Evolutionary conservation across 2,888 invertebrate genomes (phyloP), one percentile per base, ranked within the genome.

Genomic region (Pasiphila rectangulata): DNA sequence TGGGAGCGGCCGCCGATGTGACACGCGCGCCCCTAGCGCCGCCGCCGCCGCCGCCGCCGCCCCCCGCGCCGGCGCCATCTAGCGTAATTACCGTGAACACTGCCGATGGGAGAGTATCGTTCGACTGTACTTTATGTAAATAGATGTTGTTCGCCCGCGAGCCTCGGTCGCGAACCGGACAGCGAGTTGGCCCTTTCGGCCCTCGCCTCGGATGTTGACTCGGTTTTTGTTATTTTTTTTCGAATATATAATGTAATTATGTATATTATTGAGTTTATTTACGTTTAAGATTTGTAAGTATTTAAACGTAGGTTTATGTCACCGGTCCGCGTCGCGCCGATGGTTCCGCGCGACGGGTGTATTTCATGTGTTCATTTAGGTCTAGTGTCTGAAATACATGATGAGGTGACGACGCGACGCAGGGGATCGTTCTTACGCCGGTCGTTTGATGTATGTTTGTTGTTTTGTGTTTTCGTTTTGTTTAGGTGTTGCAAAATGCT

Each of bases 301-400:
- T 85, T 83, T 83, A 83, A 83, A 62, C 57, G 71, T 79, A 82
- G 79, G 65, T 71, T 70, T 69, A 72, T 57, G 67, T 74, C 72
- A 73, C 69, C 75, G 79, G 65, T 72, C 62, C 65, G 70, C 64
- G 56, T 72, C 63, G 75, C 70, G 76, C 63, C 68, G 64, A 59
- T 58, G 63, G 56, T 63, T 59, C 66, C 64, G 74, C 75, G 72
- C 71, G 79, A 67, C 77, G 76, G 77, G 76, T 77, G 84, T 86
- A 83, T 84, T 83, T 83, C 83, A 84, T 87, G 87, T 87, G 87
- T 87, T 87, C 87, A 87, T 84, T 85, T 86, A 86, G 86, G 78
- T 86, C 69, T 84, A 85, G 83, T 78, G 76, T 84, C 76, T 77
- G 84, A 79, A 81, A 81, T 81, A 79, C 83, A 76, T 69, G 75